phyloP scores from a whole-genome alignment of 1,140 invertebrate genomes.

The Caenorhabditis remanei region DNA sequence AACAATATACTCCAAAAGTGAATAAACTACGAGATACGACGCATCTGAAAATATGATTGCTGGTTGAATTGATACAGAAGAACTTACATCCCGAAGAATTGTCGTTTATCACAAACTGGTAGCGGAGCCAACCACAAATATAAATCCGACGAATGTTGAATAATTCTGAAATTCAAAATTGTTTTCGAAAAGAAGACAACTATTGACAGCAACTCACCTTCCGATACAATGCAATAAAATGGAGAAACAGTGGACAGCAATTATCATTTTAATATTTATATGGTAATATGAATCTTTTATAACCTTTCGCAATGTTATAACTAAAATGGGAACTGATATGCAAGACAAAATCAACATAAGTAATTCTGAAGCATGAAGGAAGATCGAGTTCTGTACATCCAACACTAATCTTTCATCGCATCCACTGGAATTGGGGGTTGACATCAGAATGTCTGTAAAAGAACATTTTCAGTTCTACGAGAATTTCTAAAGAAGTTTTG shows the following conservation, averaged over 20 bases:
- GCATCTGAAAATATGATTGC: background rate
- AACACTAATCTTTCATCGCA: no score
- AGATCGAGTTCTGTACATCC: background rate
- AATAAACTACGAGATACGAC: background rate
- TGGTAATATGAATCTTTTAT: background rate
- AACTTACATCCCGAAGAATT: background rate
- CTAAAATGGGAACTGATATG: background rate
- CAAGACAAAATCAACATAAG: background rate
- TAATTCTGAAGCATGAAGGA: background rate
- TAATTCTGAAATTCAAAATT: background rate
- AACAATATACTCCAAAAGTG: background rate
- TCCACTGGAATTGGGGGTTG: no score
- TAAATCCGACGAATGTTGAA: background rate
- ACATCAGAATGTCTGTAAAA: background rate
- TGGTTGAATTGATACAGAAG: background rate
- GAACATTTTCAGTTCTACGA: background rate
- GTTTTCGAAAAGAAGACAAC: background rate
- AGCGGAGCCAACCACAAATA: slow-evolving; percentile 2
- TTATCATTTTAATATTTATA: slow-evolving; percentile 4
- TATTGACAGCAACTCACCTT: background rate
- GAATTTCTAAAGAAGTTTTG: background rate
- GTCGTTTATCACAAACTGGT: background rate
- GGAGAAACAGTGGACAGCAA: background rate
- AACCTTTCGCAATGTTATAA: background rate
- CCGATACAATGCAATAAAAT: slow-evolving; percentile 1